These are phyloP conservation scores for Thera obeliscata DNA, from an alignment of 2,888 invertebrate species.

Conservation along the genomic window DNA sequence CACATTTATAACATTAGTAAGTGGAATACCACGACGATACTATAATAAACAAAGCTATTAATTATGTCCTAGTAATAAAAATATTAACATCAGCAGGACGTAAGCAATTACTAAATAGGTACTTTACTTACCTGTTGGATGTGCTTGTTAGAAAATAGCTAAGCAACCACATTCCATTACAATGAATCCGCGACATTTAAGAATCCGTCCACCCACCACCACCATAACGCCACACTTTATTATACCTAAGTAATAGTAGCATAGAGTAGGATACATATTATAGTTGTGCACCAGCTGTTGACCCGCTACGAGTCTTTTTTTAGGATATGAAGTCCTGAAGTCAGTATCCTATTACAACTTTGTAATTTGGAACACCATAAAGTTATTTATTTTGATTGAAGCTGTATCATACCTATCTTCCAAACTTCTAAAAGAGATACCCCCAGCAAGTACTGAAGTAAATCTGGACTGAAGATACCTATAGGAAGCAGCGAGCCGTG, in stretches of 20 bases:
- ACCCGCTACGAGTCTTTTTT: constrained; percentile 20
- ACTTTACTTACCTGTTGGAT: constrained; percentile 1
- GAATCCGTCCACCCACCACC: background rate
- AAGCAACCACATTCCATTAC: constrained; percentile 31
- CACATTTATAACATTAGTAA: too few relatives aligned
- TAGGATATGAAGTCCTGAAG: constrained; percentile 32
- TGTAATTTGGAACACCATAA: background rate
- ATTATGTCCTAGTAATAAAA: background rate
- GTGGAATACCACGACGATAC: too few relatives aligned
- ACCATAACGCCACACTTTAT: background rate
- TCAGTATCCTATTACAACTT: constrained; percentile 17
- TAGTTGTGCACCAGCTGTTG: constrained; percentile 26
- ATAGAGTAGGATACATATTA: too few relatives aligned
- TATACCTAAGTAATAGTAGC: background rate
- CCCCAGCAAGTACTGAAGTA: constrained; percentile 18
- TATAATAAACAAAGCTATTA: background rate
- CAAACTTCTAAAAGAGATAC: too few relatives aligned
- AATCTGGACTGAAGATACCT: constrained; percentile 30
- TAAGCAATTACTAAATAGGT: background rate
- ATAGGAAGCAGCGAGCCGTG: constrained; percentile 48
- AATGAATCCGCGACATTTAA: constrained; percentile 28
- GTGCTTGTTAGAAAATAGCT: constrained; percentile 11
- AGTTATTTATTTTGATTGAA: too few relatives aligned
- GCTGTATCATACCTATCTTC: too few relatives aligned
- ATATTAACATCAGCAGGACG: background rate